A percentile compares a stretch with the other conserved stretches of the same genome.
These are phyloP conservation scores for Cheilosia urbana DNA, from an alignment of 2,888 invertebrate genomes.

Conservation along the genomic window DNA sequence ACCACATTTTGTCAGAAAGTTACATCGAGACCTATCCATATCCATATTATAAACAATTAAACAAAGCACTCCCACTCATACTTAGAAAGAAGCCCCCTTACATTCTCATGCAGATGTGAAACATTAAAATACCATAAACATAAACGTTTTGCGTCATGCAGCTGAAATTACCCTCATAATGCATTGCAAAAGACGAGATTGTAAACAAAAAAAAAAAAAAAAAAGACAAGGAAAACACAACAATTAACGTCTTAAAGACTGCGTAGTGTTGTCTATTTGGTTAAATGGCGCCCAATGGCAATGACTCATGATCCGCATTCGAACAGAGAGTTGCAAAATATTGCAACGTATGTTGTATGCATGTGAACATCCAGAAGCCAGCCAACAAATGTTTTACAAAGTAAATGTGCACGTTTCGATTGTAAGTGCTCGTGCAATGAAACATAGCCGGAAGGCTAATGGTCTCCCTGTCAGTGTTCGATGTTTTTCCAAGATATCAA, in stretches of 20 bases:
- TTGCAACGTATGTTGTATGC: slow-evolving; percentile 34
- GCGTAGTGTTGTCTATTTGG: slow-evolving; percentile 12
- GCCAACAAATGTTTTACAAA: slow-evolving; percentile 33
- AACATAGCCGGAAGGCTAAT: slow-evolving; percentile 41
- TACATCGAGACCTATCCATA: too few species aligned
- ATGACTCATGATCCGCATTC: slow-evolving; percentile 48
- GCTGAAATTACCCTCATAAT: background rate
- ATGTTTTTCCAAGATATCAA: slow-evolving; percentile 31
- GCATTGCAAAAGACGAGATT: background rate
- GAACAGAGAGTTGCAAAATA: slow-evolving; percentile 30
- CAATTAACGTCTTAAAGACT: slow-evolving; percentile 14
- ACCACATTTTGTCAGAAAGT: too few species aligned
- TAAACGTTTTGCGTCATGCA: slow-evolving; percentile 10
- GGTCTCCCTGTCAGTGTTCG: slow-evolving; percentile 30
- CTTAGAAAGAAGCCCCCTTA: too few species aligned
- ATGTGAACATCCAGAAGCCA: slow-evolving; percentile 18
- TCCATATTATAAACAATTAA: too few species aligned
- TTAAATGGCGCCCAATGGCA: slow-evolving; percentile 44
- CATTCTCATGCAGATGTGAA: background rate
- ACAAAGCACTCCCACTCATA: too few species aligned
- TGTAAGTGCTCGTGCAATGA: slow-evolving; percentile 23
- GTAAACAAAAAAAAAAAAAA: background rate
- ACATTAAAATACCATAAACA: background rate
- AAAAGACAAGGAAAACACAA: background rate
- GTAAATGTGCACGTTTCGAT: slow-evolving; percentile 31